phyloP scores from a whole-genome alignment of 2,888 invertebrate genomes.

The Ceramica pisi region DNA sequence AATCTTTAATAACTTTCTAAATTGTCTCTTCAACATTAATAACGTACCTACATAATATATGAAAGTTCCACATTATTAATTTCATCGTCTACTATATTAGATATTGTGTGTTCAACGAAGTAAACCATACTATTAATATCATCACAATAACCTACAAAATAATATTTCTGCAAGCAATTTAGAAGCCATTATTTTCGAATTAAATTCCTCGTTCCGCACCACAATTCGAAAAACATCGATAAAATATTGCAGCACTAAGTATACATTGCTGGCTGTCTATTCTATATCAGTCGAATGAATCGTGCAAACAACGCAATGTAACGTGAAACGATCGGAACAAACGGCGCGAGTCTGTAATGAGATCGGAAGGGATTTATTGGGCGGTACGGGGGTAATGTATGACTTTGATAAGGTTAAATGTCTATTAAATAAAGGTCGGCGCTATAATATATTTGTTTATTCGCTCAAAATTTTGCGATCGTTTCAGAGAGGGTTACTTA shows the following conservation, averaged over 20 bases:
- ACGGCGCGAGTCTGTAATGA: conserved; percentile 53
- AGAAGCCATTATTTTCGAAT: conserved; percentile 52
- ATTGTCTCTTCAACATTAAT: conserved; percentile 42
- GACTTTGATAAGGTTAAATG: conserved; percentile 61
- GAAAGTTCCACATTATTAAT: conserved; percentile 27
- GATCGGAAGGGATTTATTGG: conserved; percentile 65
- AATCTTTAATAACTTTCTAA: conserved; percentile 31
- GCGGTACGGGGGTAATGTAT: conserved; percentile 53
- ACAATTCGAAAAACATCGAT: neutral
- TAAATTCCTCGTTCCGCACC: conserved; percentile 13
- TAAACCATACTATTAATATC: conserved; percentile 24
- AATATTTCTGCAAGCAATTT: conserved; percentile 23
- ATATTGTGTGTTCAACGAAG: neutral
- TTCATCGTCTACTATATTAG: conserved; percentile 3
- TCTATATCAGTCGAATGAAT: conserved; percentile 37
- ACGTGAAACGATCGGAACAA: conserved; percentile 58
- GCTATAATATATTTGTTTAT: conserved; percentile 50
- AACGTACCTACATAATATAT: conserved; percentile 8
- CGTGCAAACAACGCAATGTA: conserved; percentile 58
- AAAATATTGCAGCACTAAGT: neutral
- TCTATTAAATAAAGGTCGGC: conserved; percentile 50
- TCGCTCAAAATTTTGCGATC: conserved; percentile 31
- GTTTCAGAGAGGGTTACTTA: conserved; percentile 4
- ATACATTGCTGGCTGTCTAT: conserved; percentile 38
- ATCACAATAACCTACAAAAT: conserved; percentile 28